Base-by-base conservation (phyloP, 92 coral and sea anemone species). In the Parazoanthus swiftii region DNA sequence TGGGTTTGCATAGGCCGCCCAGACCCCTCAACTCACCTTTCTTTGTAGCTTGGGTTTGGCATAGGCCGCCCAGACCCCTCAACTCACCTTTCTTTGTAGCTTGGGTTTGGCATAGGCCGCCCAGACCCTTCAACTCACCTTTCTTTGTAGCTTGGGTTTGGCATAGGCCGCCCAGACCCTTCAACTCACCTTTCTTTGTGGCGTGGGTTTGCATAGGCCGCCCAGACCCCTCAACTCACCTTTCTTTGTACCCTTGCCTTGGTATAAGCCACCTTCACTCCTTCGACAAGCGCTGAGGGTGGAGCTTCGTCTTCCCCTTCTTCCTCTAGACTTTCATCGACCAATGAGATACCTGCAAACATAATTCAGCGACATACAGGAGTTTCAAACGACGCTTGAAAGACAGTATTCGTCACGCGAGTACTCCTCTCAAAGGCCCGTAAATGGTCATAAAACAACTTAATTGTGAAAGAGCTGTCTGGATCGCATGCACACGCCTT, bases 261-360 rank as follows among this genome's bases (percentile, higher is more conserved):
- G 2, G 94, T 77, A 51, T 95, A 95, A 4, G 96, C 98, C 76
- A 93, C 76, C 88, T 92, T 84, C 15, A 97, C 94, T 37, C 99
- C 99, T 26, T 93, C 95, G 2, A 90, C 97, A n/a, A 97, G 95
- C 1, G 91, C 79, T 76, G 89, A 26, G 18, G 88, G 89, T 68
- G 93, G 93, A 46, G 92, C 94, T 67, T 95, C 94, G 39, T 91
- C 95, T 23, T 95, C 96, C 26, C 90, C 95, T 50, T 91, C 94
- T 2, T 96, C 99, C 16, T 92, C 97, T 77, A 85, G 93, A 74
- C 93, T 90, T 65, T 97, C 99, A 54, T 91, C 94, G 26, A 97
- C 96, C 77, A 97, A 80, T 36, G 94, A 92, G 75, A 97, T 97
- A 2, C 99, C 99, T 96, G 58, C 13, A 54, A 80, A 80, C 13